Evolutionary conservation across 2,113 vertebrate species (phyloP), one percentile per base, ranked within the genome.

Genomic region (Petaurus breviceps): DNA sequence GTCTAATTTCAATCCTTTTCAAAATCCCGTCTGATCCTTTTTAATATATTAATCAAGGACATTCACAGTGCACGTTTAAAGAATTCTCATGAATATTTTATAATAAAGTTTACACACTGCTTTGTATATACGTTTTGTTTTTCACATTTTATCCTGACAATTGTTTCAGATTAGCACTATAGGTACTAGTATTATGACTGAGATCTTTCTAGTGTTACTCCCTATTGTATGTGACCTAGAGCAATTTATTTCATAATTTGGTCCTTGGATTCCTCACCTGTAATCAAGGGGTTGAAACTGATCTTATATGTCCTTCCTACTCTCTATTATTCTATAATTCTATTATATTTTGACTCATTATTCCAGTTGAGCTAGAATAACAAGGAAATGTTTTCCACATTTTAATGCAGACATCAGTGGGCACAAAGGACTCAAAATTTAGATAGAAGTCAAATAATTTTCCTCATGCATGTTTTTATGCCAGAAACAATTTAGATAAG

Each of bases 401-500:
- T 93, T 7, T 47, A 57, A n/a, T 94, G 0, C 50, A 89, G 31
- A 96, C 28, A 25, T 52, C 3, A 95, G 51, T n/a, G 8, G 0
- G 43, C 92, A 51, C 6, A 24, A 1, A 55, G 25, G 8, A 43
- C 23, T 95, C 26, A 95, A 24, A 91, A 3, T 84, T 53, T 53
- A 46, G 47, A 51, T 16, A 68, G 6, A 31, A 94, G 77, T 23
- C 0, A 77, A 3, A 77, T 8, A 19, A n/a, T n/a, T 77, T 77
- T 8, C 2, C 68, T 37, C 16, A 77, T 77, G 6, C 52, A 57
- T 31, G 46, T 90, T 55, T 49, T 5, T 77, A 49, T n/a, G 68
- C 94, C 92, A 0, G 89, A 92, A 94, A 57, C 51, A 91, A 55
- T 23, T 93, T 94, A 22, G 16, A 25, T 90, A 92, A 90, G 26